Percentiles rank a stretch among this genome's conserved stretches.
Evolutionary conservation across 2,797 vertebrate species (phyloP).

Genomic region (Clarias platycephalus): DNA sequence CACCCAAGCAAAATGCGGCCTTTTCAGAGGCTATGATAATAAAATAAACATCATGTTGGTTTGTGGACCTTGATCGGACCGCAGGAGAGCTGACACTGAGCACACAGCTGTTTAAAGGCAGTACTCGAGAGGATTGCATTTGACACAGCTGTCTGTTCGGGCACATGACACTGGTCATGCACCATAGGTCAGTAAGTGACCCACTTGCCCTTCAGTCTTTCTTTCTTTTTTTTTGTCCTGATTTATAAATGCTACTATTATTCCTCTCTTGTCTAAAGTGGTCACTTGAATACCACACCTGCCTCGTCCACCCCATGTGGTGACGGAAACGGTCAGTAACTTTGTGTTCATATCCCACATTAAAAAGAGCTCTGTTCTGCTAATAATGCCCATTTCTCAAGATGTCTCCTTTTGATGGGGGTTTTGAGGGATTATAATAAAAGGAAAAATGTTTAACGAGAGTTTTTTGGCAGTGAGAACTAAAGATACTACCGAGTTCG

Average conservation of each 20-base stretch:
- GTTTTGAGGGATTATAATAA: neutral
- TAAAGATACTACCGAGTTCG: neutral
- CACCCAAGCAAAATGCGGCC: neutral
- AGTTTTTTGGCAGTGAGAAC: neutral
- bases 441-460: neutral
- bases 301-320: slow-evolving; percentile 33
- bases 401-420: slow-evolving; percentile 3
- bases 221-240: slow-evolving; percentile 35
- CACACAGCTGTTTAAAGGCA: slow-evolving; percentile 48
- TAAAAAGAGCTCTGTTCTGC: neutral
- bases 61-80: neutral
- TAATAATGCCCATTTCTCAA: slow-evolving; percentile 3
- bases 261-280: slow-evolving; percentile 35
- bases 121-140: slow-evolving; percentile 31
- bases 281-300: slow-evolving; percentile 39
- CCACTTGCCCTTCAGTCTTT: slow-evolving; percentile 47
- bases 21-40: neutral
- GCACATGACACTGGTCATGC: slow-evolving; percentile 44
- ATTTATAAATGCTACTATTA: slow-evolving; percentile 36
- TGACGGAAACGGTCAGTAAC: slow-evolving; percentile 24
- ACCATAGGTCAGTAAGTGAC: slow-evolving; percentile 42
- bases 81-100: slow-evolving; percentile 40
- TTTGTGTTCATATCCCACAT: slow-evolving; percentile 4
- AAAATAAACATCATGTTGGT: neutral
- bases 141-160: slow-evolving; percentile 36